These are phyloP conservation scores for Acleris literana DNA, from an alignment of 2,888 invertebrate species.

Conservation along the genomic window DNA sequence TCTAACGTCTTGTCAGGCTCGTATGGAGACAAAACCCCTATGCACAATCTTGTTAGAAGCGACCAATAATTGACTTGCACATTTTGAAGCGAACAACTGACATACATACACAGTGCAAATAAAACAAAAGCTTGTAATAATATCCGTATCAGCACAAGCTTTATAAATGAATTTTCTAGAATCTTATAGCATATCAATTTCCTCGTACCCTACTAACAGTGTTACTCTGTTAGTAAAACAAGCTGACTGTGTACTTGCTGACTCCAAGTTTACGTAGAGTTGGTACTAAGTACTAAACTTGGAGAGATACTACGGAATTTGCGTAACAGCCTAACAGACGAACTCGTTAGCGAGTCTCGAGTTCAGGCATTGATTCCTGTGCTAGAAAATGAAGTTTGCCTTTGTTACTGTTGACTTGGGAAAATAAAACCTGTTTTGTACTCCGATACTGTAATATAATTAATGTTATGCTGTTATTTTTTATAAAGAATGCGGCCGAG, in stretches of 20 bases:
- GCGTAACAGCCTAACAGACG: conserved; percentile 29
- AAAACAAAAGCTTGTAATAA: too few relatives aligned
- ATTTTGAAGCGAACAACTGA: too few relatives aligned
- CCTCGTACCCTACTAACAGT: conserved; percentile 3
- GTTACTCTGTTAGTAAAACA: neutral
- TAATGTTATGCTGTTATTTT: too few relatives aligned
- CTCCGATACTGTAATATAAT: neutral
- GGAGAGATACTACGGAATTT: conserved; percentile 19
- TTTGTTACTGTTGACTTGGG: neutral
- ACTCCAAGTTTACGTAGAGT: conserved; percentile 2
- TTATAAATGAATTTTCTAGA: too few relatives aligned
- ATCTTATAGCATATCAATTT: too few relatives aligned
- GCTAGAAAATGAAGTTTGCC: conserved; percentile 5
- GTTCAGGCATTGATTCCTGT: conserved; percentile 16
- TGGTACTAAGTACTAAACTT: conserved; percentile 21
- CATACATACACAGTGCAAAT: too few relatives aligned
- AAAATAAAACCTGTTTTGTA: neutral
- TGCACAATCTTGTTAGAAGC: too few relatives aligned
- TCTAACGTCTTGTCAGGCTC: too few relatives aligned
- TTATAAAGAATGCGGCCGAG: too few relatives aligned
- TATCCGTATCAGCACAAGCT: too few relatives aligned
- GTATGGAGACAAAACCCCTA: too few relatives aligned
- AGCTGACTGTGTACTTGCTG: conserved; percentile 10
- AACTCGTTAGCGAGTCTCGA: conserved; percentile 28
- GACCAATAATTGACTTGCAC: too few relatives aligned